Conservation (phyloP, 2,888 invertebrate species). For the Nineta flava region DNA sequence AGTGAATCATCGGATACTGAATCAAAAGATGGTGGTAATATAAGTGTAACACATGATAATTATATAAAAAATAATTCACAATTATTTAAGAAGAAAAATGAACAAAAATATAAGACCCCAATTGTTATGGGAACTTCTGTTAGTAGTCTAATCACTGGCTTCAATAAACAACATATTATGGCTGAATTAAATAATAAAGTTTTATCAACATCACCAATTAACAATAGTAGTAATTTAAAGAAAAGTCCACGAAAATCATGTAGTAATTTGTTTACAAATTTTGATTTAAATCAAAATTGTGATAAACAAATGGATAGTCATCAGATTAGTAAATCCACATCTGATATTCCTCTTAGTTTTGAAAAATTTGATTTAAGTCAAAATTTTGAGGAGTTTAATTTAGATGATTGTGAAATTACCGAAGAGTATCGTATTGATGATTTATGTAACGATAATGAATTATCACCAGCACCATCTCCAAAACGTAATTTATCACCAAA, state of each 20-base stretch:
- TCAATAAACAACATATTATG: conserved; percentile 30
- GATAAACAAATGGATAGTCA: conserved; percentile 18
- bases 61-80: conserved; percentile 28
- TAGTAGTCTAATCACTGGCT: conserved; percentile 32
- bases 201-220: conserved; percentile 9
- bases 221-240: conserved; percentile 13
- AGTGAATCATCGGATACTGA: conserved; percentile 35
- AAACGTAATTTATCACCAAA: no score
- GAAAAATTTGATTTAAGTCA: conserved; percentile 53
- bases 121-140: conserved; percentile 45
- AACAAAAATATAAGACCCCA: conserved; percentile 31
- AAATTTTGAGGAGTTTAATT: conserved; percentile 65
- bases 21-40: conserved; percentile 19
- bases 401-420: conserved; percentile 51
- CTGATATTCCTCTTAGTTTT: conserved; percentile 20
- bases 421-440: conserved; percentile 5
- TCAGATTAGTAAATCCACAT: conserved; percentile 5
- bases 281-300: conserved; percentile 25
- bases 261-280: conserved; percentile 23
- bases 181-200: conserved; percentile 34
- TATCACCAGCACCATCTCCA: neutral
- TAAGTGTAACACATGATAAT: conserved; percentile 24
- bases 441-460: neutral
- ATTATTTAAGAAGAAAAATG: conserved; percentile 16
- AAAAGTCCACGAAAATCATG: conserved; percentile 13